A percentile compares a stretch with the other conserved stretches of the same genome.
These are phyloP conservation scores for Botrylloides violaceus DNA, from an alignment of 23 tunicate genomes.

Conservation along the genomic window DNA sequence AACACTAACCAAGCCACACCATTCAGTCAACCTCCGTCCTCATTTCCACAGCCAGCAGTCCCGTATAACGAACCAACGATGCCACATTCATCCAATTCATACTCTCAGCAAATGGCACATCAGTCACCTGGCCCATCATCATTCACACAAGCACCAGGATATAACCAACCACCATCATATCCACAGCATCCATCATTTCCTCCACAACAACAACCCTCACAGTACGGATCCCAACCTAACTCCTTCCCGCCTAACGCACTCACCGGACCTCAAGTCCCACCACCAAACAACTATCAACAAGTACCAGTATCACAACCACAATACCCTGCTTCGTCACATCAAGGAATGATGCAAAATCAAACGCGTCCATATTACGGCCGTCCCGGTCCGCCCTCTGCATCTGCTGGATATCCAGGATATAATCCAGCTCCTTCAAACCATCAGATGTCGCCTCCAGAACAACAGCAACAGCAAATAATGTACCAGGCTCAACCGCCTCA, in stretches of 20 bases:
- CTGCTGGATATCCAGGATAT: slow-evolving; percentile 6
- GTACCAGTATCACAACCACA: neutral
- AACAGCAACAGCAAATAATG: slow-evolving; percentile 5
- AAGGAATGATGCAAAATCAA: slow-evolving; percentile 19
- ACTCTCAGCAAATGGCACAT: neutral
- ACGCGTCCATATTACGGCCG: slow-evolving; percentile 14
- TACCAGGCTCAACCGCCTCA: slow-evolving; percentile 8
- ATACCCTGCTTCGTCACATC: slow-evolving; percentile 10
- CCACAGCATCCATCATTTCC: neutral
- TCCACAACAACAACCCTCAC: neutral
- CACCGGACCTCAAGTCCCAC: neutral
- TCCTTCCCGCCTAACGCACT: neutral
- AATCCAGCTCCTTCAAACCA: neutral
- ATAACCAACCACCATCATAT: slow-evolving; percentile 1
- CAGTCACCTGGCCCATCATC: slow-evolving; percentile 1
- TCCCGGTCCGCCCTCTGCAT: neutral
- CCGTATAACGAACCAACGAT: neutral
- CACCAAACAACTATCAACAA: neutral
- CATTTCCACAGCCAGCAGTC: neutral
- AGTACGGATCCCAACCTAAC: neutral
- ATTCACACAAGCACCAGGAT: slow-evolving; percentile 2
- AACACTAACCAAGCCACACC: neutral
- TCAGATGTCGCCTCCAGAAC: neutral
- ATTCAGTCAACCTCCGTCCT: neutral
- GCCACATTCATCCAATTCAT: neutral